Percentiles rank a stretch among this genome's conserved stretches.
Conservation (phyloP, 2,888 invertebrate species). For the Galeruca laticollis region DNA sequence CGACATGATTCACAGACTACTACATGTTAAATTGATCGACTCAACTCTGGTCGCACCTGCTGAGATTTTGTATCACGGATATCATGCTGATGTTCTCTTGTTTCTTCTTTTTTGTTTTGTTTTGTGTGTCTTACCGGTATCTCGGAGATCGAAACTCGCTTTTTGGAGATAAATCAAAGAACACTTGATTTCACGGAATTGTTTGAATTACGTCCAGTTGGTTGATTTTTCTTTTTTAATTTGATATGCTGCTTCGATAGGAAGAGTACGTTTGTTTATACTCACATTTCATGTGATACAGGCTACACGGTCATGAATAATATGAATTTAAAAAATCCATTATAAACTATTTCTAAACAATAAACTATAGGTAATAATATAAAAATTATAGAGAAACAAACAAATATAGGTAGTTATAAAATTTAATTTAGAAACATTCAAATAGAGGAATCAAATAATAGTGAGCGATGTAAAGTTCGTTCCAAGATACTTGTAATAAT, state of each 20-base stretch:
- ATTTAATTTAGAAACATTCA: too few relatives aligned
- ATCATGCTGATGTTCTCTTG: slow-evolving; percentile 28
- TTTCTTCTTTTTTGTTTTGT: slow-evolving; percentile 29
- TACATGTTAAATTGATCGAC: slow-evolving; percentile 29
- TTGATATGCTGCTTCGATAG: slow-evolving; percentile 16
- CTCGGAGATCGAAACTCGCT: slow-evolving; percentile 24
- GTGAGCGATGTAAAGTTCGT: too few relatives aligned
- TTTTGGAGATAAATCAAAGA: slow-evolving; percentile 25
- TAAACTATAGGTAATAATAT: too few relatives aligned
- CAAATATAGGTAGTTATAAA: too few relatives aligned
- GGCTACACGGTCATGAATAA: background rate
- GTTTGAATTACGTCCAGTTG: slow-evolving; percentile 18
- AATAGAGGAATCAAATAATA: too few relatives aligned
- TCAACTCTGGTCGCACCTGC: slow-evolving; percentile 29
- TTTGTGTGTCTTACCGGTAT: slow-evolving; percentile 25
- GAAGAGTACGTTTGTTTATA: background rate
- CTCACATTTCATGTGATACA: slow-evolving; percentile 1
- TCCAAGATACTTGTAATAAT: too few relatives aligned
- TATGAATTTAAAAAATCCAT: too few relatives aligned
- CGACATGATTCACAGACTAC: slow-evolving; percentile 19
- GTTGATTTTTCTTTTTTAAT: slow-evolving; percentile 11
- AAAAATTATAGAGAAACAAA: too few relatives aligned
- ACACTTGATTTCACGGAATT: slow-evolving; percentile 23
- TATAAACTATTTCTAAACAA: too few relatives aligned
- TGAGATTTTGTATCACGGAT: slow-evolving; percentile 29